phyloP scores from a whole-genome alignment of 2,888 invertebrate species.

The Drosophila monieri region DNA sequence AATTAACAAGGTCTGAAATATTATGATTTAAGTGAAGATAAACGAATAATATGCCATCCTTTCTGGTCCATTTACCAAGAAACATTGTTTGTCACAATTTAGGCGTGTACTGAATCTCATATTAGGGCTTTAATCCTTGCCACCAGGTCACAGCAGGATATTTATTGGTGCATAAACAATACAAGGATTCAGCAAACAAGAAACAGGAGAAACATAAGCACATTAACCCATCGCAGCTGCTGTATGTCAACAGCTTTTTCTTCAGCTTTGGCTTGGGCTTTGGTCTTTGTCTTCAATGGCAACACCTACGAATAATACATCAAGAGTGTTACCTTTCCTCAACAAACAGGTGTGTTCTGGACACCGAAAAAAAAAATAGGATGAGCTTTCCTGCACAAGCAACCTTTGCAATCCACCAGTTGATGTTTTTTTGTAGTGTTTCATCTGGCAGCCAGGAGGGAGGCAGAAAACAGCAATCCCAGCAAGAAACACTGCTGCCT shows the following conservation, averaged over 20 bases:
- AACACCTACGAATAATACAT: conserved; percentile 13
- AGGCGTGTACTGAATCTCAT: neutral
- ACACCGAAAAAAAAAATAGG: neutral
- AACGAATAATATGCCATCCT: neutral
- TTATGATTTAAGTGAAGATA: no score
- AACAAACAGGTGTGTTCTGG: neutral
- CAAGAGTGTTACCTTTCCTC: conserved; percentile 13
- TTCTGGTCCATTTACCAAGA: neutral
- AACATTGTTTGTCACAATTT: neutral
- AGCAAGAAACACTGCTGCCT: conserved; percentile 18
- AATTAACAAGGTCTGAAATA: neutral
- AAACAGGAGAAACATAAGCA: conserved; percentile 8
- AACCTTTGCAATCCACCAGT: no score
- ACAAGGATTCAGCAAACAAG: conserved; percentile 7
- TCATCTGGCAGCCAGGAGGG: conserved; percentile 17
- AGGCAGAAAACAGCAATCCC: conserved; percentile 21
- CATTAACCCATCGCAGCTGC: conserved; percentile 18
- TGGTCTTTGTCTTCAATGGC: conserved; percentile 9
- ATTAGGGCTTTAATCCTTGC: conserved; percentile 3
- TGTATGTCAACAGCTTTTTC: conserved; percentile 22
- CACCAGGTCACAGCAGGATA: neutral
- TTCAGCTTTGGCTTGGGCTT: conserved; percentile 2
- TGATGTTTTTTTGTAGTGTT: neutral
- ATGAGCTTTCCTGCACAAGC: no score
- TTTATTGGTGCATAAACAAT: conserved; percentile 17